Evolutionary conservation across 2,888 invertebrate species (phyloP).

Genomic region (Digitonthophagus gazella): DNA sequence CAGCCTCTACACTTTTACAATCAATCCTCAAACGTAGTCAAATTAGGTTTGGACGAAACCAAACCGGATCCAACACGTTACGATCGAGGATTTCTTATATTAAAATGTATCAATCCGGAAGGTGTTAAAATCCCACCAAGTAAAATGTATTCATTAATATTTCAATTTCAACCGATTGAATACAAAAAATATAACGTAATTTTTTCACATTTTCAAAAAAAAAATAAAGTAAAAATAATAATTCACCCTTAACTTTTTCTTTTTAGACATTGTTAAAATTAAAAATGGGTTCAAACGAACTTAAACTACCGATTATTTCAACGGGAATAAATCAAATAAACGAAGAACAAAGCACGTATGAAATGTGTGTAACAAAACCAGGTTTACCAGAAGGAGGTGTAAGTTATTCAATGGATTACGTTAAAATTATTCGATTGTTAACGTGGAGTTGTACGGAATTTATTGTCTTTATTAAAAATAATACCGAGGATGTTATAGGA

Average conservation of each 20-base stretch:
- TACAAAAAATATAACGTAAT: slow-evolving; percentile 43
- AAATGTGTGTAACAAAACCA: background rate
- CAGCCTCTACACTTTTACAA: slow-evolving; percentile 51
- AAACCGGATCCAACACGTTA: background rate
- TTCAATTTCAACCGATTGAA: slow-evolving; percentile 50
- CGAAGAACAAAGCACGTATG: background rate
- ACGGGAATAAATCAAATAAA: background rate
- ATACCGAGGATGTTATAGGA: slow-evolving; percentile 17
- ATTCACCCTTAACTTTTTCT: background rate
- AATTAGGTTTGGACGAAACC: background rate
- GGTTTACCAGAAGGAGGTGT: background rate
- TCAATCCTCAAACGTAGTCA: slow-evolving; percentile 39
- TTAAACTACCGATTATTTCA: background rate
- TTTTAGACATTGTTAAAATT: background rate
- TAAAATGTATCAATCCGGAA: slow-evolving; percentile 45
- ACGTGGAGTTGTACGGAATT: slow-evolving; percentile 13
- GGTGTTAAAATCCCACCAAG: slow-evolving; percentile 30
- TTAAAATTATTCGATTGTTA: slow-evolving; percentile 3
- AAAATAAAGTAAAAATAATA: background rate
- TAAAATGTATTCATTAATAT: slow-evolving; percentile 36
- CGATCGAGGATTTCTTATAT: slow-evolving; percentile 31
- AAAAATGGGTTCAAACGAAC: background rate
- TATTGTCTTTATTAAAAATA: slow-evolving; percentile 19
- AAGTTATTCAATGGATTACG: background rate
- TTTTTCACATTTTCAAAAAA: background rate